Base-by-base conservation (phyloP, 2,888 invertebrate genomes). In the Arrhopalites spinosus region DNA sequence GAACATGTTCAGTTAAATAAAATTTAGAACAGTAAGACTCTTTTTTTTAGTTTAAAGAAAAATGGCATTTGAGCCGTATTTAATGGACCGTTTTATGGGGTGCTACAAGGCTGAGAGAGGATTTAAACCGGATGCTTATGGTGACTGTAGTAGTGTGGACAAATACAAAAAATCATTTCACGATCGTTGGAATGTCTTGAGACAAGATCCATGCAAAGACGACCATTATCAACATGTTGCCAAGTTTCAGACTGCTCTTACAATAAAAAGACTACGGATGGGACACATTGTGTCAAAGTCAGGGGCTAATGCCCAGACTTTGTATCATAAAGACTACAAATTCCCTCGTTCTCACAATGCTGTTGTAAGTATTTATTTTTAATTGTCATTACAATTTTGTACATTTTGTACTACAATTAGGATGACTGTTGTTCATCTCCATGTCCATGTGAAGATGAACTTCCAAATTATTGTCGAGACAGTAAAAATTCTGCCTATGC, bases 341-440 rank as follows among this genome's bases (percentile, higher is more conserved):
- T 78, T 45, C 29, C 78, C 78, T 0, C 25, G 59, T 0, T 75
- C 75, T 25, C 73, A 73, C 25, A 61, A 75, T 47, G 43, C 43
- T 17, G 63, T 75, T 63, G 77, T 77, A 68, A 76, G 71, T 45
- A 50, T 69, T 43, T 25, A 29, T 15, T 61, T 69, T 30, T 25
- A n/a, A n/a, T n/a, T n/a, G n/a, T n/a, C n/a, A n/a, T n/a, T n/a
- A n/a, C n/a, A n/a, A n/a, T n/a, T n/a, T n/a, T n/a, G n/a, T n/a
- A n/a, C n/a, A 17, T 50, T 23, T 29, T n/a, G 2, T n/a, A n/a
- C n/a, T n/a, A n/a, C n/a, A n/a, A n/a, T 61, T 59, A 77, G 77
- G 80, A 81, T 56, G 80, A 80, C 70, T 81, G 81, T 66, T 81
- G 81, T 36, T 69, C 74, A 13, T 61, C 81, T 2, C 76, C 77